Evolutionary conservation across 1,140 invertebrate species (phyloP), one percentile per base, ranked within the genome.

Genomic region (Heliconius himera): DNA sequence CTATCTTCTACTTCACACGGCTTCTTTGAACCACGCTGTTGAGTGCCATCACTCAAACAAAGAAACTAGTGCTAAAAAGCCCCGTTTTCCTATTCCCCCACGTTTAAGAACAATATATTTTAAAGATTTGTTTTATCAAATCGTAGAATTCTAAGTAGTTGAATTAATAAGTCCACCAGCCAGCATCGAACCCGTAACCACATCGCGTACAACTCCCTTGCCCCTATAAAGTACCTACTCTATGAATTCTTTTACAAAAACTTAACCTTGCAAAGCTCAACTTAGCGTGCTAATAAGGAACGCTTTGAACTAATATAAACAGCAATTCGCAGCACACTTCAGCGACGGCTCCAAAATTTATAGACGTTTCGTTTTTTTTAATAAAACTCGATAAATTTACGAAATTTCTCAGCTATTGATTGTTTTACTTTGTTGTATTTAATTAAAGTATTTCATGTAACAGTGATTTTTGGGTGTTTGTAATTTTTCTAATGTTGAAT

Each of bases 361-460:
- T 78, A 38, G 60, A 46, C 70, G 60, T 76, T 76, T 81, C 36
- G 76, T 51, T 78, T 78, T 81, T 81, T 81, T 81, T 81, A 78
- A 81, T 81, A 81, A 81, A 81, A 78, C 70, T 51, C 76, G 73
- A 81, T 76, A 78, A 81, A 81, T 75, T 76, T 71, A 76, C 60
- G 13, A 29, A 66, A 66, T 66, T 66, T 29, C 33, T 8, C 60
- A 66, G 26, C 26, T 29, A 56, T 66, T 66, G 60, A 66, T 66
- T 11, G 26, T 5, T 18, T 66, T 29, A 66, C 60, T 66, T 66
- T 66, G 60, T 66, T 66, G n/a, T 29, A n/a, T 56, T 66, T 26
- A 29, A 56, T 22, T 66, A 66, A 26, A 16, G 2, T 60, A 4
- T 66, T 66, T 13, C 26, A 56, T 56, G 20, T 56, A 26, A 26